Percentiles rank a stretch among this genome's conserved stretches.
phyloP scores from a whole-genome alignment of 1,140 invertebrate species.

The Drosophila santomea region DNA sequence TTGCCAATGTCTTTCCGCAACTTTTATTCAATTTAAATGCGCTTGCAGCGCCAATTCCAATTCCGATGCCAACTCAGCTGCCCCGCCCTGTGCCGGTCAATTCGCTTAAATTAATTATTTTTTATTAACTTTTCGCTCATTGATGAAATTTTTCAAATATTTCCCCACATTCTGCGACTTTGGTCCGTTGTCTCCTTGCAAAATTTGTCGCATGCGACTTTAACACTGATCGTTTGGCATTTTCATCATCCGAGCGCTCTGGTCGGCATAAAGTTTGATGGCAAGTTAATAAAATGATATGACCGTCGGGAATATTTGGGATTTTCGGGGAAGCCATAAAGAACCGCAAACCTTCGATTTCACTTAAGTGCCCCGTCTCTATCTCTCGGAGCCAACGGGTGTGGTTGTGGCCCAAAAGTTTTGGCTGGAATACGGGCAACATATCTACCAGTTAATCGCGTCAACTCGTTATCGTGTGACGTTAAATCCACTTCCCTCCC shows the following conservation, averaged over 20 bases:
- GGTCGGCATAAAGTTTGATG: conserved; percentile 61
- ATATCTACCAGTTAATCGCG: conserved; percentile 73
- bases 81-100: conserved; percentile 52
- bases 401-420: conserved; percentile 22
- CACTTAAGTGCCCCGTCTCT: not conserved
- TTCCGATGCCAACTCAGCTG: conserved; percentile 26
- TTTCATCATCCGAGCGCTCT: conserved; percentile 1
- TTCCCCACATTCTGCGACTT: conserved; percentile 53
- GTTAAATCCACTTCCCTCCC: conserved; percentile 59
- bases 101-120: conserved; percentile 80
- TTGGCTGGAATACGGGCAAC: not conserved
- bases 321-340: conserved; percentile 47
- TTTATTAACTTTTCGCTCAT: conserved; percentile 82
- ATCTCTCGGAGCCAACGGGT: conserved; percentile 45
- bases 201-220: conserved; percentile 80
- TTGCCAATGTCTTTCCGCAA: conserved; percentile 52
- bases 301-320: conserved; percentile 43
- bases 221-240: conserved; percentile 52
- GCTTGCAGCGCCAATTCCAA: conserved; percentile 71
- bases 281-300: conserved; percentile 73
- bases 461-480: conserved; percentile 75
- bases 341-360: conserved; percentile 26
- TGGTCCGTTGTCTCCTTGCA: conserved; percentile 14
- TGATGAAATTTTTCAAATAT: conserved; percentile 80
- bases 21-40: conserved; percentile 83